Base-by-base conservation (phyloP, 37 sponge, comb jelly and placozoan species). In the Oopsacas minuta region DNA sequence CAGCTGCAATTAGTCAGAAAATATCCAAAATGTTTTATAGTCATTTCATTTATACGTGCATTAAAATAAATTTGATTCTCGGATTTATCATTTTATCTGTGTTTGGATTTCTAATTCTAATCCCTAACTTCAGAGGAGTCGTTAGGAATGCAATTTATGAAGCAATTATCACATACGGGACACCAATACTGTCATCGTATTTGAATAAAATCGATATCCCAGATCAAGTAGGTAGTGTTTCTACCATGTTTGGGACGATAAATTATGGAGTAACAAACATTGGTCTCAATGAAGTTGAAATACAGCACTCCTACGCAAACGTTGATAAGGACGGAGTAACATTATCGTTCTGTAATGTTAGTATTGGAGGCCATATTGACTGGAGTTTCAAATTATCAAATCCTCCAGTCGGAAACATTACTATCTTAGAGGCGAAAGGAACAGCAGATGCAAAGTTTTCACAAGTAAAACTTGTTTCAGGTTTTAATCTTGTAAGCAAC, bases 161-260 rank as follows among this genome's bases (percentile, higher is more conserved):
- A 20, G 7, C 20, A 5, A 20, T 94, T 46, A 36, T 84, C 0
- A 69, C 88, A 61, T 85, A 91, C 0, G 93, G 89, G 0, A 81
- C 91, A n/a, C 96, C 96, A 5, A 91, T 95, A 36, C 84, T 95
- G 86, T 87, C 89, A 37, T 25, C 88, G 23, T 52, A 88, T 20
- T 86, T 95, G 35, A 84, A 89, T 36, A 81, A 82, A 39, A 10
- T 90, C 0, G 34, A 38, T n/a, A 95, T 95, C 32, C 93, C 96
- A 28, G 90, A 93, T 49, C 86, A 91, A 32, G 87, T 83, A 1
- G 93, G 95, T 12, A 82, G 34, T 39, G 90, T 88, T 37, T 82
- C 52, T 8, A 53, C 89, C 23, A 90, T 91, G 30, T 20, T 61
- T 35, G 75, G 75, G 20, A 61, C 22, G 5, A 25, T 61, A 10